phyloP scores from a whole-genome alignment of 2,797 vertebrate genomes.

The Rhinophrynus dorsalis region DNA sequence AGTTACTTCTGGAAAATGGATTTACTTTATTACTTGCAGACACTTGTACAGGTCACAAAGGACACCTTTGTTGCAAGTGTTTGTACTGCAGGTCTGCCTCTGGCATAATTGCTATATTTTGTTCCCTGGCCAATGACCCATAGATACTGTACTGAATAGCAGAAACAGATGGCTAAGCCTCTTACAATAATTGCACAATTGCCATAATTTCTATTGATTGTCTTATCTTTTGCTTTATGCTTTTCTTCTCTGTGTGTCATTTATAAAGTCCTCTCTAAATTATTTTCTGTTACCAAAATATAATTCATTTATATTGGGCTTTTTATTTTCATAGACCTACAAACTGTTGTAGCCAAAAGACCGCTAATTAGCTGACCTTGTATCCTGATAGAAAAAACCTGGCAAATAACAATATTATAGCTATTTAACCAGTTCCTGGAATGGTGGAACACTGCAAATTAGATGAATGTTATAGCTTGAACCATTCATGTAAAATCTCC shows the following conservation, averaged over 20 bases:
- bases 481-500: conserved; percentile 75
- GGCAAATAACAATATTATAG: conserved; percentile 62
- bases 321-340: conserved; percentile 53
- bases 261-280: conserved; percentile 29
- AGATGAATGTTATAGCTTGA: conserved; percentile 77
- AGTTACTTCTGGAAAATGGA: neutral
- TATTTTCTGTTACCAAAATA: conserved; percentile 40
- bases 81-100: conserved; percentile 27
- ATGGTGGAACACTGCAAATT: conserved; percentile 66
- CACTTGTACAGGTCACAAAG: conserved; percentile 21
- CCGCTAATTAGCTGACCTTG: conserved; percentile 57
- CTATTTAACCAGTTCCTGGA: conserved; percentile 61
- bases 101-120: conserved; percentile 35
- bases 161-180: conserved; percentile 37
- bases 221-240: conserved; percentile 34
- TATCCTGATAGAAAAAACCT: conserved; percentile 55
- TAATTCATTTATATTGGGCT: conserved; percentile 21
- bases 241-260: conserved; percentile 4
- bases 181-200: conserved; percentile 35
- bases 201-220: conserved; percentile 44
- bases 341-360: conserved; percentile 48
- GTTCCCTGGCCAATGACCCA: conserved; percentile 18
- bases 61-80: conserved; percentile 27
- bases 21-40: conserved; percentile 23
- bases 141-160: conserved; percentile 25